Base-by-base conservation (phyloP, 2,113 vertebrate genomes). In the Chascanopsetta lugubris region DNA sequence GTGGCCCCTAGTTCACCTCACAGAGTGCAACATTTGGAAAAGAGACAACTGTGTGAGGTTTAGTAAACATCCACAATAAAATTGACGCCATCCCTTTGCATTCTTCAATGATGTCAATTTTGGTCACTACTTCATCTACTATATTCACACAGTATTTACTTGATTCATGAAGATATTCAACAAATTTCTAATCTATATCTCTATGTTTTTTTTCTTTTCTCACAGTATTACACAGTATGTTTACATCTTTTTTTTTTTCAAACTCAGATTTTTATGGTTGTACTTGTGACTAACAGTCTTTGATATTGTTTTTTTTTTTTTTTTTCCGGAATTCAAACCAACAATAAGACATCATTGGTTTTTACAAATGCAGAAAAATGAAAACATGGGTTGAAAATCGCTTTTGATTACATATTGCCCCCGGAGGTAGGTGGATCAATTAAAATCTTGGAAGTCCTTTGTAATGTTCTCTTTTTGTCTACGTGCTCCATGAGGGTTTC, bases 341-440 rank as follows among this genome's bases (percentile, higher is more conserved):
- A 88, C 82, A 83, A 78, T 61, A 77, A 68, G 73, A 86, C 81
- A 84, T 83, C 54, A 60, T 82, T 73, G 77, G 70, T 81, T 85
- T 80, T 88, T 79, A 82, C 82, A 90, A 88, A 88, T 84, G 85
- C 84, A 89, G 81, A 88, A 87, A 90, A 87, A 82, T 80, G 26
- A 80, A n/a, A 87, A 83, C 59, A 68, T 79, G 79, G 79, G 74
- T 82, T 78, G 77, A 77, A 84, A 88, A 86, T 88, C 80, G 64
- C 54, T 84, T 90, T 89, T 82, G 87, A 92, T 93, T 88, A 90
- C 85, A 83, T 94, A 94, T 94, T 93, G 92, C 95, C 95, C 93
- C 94, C 93, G 93, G 96, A 98, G 96, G 96, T 98, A 99, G 96
- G 95, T 97, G 93, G 94, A 93, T 91, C 93, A 93, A 94, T 95